A percentile compares a stretch with the other conserved stretches of the same genome.
phyloP scores from a whole-genome alignment of 2,113 vertebrate species.

The Lophotis ruficrista region DNA sequence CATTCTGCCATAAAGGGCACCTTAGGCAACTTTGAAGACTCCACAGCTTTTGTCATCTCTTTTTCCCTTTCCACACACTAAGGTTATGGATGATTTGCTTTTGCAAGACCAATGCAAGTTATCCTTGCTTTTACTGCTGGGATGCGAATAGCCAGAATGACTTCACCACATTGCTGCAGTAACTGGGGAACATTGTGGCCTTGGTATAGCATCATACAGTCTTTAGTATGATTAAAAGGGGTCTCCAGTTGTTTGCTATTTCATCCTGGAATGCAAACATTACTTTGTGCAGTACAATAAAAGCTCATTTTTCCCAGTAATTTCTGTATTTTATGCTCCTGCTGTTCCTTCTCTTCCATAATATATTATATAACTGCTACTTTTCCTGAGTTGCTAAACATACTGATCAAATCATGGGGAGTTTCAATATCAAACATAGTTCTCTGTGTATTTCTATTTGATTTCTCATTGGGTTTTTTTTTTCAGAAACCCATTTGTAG shows the following conservation, averaged over 20 bases:
- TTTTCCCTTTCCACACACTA: background rate
- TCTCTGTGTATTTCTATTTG: background rate
- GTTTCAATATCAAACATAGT: background rate
- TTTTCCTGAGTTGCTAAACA: background rate
- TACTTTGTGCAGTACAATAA: background rate
- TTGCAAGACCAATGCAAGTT: background rate
- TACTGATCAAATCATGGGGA: background rate
- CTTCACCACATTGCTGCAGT: background rate
- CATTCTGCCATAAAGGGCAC: background rate
- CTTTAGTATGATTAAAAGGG: background rate
- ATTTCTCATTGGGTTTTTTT: background rate
- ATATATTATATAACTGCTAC: background rate
- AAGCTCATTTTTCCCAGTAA: background rate
- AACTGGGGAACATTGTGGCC: background rate
- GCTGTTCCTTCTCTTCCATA: background rate
- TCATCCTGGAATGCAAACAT: background rate
- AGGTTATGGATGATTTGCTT: background rate
- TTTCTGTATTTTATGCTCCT: background rate
- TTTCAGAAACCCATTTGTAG: background rate
- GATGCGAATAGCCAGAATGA: background rate
- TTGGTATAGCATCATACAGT: rapidly evolving
- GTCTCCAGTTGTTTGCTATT: background rate
- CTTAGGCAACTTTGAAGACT: background rate
- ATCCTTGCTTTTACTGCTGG: background rate
- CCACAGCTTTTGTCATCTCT: background rate